phyloP scores from a whole-genome alignment of 2,797 vertebrate species.

The Discoglossus pictus region DNA sequence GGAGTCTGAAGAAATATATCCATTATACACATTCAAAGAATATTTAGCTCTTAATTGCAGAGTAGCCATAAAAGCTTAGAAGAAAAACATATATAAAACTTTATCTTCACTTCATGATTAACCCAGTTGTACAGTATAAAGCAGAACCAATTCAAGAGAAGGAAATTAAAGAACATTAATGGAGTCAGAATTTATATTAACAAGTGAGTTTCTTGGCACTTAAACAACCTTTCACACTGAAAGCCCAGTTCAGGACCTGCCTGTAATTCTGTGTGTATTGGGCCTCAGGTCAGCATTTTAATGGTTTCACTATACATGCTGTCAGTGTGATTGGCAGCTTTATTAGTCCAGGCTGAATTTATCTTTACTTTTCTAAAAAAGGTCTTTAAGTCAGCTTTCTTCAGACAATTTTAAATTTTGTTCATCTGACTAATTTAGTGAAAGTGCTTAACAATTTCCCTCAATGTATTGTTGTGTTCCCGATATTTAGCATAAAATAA shows the following conservation, averaged over 20 bases:
- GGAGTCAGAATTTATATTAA: constrained; percentile 25
- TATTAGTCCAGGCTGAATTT: constrained; percentile 45
- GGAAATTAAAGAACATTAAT: constrained; percentile 15
- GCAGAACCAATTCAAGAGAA: neutral
- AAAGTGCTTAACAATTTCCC: constrained; percentile 15
- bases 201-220: constrained; percentile 42
- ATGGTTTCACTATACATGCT: constrained; percentile 49
- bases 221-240: constrained; percentile 44
- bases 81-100: too few species aligned
- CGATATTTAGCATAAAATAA: neutral
- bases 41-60: too few species aligned
- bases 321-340: constrained; percentile 48
- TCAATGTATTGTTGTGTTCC: neutral
- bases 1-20: too few species aligned
- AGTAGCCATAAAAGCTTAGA: constrained; percentile 18
- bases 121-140: constrained; percentile 6
- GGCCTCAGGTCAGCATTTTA: constrained; percentile 46
- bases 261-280: constrained; percentile 50
- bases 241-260: constrained; percentile 47
- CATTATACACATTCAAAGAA: too few species aligned
- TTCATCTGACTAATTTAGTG: constrained; percentile 37
- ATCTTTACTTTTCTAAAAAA: constrained; percentile 48
- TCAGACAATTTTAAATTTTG: constrained; percentile 44
- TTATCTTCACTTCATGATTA: too few species aligned
- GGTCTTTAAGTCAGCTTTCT: constrained; percentile 40